Evolutionary conservation across 2,113 vertebrate species (phyloP).

Genomic region (Leiothrix lutea): DNA sequence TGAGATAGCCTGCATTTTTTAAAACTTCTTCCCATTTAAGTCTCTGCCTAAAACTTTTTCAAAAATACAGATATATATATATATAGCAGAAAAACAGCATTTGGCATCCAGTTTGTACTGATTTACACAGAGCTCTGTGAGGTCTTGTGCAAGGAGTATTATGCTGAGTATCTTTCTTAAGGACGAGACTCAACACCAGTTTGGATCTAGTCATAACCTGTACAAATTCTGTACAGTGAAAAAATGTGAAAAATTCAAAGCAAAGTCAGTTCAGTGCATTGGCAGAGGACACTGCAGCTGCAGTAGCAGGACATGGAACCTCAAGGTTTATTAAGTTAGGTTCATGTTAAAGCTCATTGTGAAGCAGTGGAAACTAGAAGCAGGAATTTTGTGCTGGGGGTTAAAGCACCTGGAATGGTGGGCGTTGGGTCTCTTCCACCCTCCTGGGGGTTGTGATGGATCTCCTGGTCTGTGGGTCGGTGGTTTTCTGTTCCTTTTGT

Average conservation of each 20-base stretch:
- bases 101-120: background rate
- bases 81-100: background rate
- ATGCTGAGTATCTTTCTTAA: background rate
- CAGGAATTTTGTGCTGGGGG: background rate
- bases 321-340: background rate
- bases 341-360: background rate
- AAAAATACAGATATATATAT: background rate
- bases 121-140: background rate
- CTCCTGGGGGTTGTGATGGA: background rate
- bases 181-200: background rate
- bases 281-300: accelerated
- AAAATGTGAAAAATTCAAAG: background rate
- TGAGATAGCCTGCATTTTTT: background rate
- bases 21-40: background rate
- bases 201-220: background rate
- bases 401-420: accelerated
- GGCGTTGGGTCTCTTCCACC: background rate
- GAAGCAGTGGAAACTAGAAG: background rate
- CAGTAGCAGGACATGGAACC: background rate
- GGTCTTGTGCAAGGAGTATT: background rate
- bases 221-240: background rate
- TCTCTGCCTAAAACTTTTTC: background rate
- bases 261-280: background rate
- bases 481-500: background rate
- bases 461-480: background rate